Evolutionary conservation across 1,140 invertebrate species (phyloP).

Genomic region (Drosophila kepulauana): DNA sequence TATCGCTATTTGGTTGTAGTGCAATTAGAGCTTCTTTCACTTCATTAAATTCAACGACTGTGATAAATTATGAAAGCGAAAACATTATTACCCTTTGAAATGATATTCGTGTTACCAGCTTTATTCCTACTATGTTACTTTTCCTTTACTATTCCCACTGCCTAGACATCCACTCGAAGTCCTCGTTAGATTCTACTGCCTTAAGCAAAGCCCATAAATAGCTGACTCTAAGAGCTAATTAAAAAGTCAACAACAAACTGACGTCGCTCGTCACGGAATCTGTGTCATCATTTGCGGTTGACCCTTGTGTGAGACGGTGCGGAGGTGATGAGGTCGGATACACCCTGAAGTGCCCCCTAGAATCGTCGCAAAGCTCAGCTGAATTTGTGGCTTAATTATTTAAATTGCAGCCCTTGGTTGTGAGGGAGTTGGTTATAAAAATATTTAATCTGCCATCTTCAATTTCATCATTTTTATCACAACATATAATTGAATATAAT

Average conservation of each 20-base stretch:
- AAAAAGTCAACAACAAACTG: constrained; percentile 40
- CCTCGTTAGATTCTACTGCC: constrained; percentile 23
- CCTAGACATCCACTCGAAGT: background rate
- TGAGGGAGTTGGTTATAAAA: background rate
- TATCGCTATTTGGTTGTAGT: no score
- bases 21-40: no score
- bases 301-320: background rate
- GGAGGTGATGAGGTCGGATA: background rate
- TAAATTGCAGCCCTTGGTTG: constrained; percentile 4
- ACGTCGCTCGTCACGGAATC: constrained; percentile 15
- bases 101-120: background rate
- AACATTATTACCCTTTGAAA: background rate
- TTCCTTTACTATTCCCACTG: background rate
- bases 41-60: no score
- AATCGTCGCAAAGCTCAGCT: background rate
- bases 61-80: background rate
- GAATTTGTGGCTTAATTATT: constrained; percentile 19
- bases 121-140: background rate
- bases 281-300: constrained; percentile 23
- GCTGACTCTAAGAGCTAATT: constrained; percentile 39
- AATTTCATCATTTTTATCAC: background rate
- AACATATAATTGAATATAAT: constrained; percentile 37
- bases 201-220: constrained; percentile 17
- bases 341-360: background rate
- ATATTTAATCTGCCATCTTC: constrained; percentile 5